A percentile compares a stretch with the other conserved stretches of the same genome.
Conservation (phyloP, 2,888 invertebrate genomes). For the Petrolisthes manimaculis region DNA sequence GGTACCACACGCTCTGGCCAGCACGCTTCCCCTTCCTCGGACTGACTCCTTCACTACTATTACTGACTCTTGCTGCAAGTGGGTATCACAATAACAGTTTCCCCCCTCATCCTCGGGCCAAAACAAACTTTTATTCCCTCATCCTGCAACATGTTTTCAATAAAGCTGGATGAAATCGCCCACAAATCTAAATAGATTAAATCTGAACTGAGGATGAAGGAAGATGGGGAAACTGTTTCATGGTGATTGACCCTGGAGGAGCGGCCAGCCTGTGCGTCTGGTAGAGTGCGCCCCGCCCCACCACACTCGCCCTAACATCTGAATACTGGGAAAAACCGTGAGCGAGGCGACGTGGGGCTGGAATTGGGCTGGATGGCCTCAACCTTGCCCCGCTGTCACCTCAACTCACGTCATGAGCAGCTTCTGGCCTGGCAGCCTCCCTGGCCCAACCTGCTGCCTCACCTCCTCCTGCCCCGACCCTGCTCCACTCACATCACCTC, state of each 20-base stretch:
- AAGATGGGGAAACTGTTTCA: no score
- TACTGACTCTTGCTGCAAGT: neutral
- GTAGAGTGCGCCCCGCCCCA: conserved; percentile 27
- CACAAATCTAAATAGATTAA: no score
- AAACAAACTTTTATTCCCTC: no score
- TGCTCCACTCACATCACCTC: neutral
- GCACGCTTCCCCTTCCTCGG: neutral
- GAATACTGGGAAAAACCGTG: conserved; percentile 61
- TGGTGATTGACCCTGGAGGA: no score
- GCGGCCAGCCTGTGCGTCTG: conserved; percentile 26
- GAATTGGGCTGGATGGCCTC: neutral
- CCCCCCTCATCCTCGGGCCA: no score
- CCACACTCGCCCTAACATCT: conserved; percentile 56
- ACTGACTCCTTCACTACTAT: neutral
- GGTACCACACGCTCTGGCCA: conserved; percentile 22
- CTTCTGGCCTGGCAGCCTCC: conserved; percentile 62
- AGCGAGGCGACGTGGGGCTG: conserved; percentile 7
- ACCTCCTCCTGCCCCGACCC: conserved; percentile 46
- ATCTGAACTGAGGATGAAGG: no score
- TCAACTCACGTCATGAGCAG: conserved; percentile 56
- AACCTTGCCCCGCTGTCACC: conserved; percentile 23
- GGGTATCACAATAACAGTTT: no score
- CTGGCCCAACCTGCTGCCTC: conserved; percentile 51
- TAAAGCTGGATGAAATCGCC: no score
- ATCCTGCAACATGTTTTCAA: no score